phyloP scores from a whole-genome alignment of 2,113 vertebrate genomes.

The Sporophila hypoxantha region DNA sequence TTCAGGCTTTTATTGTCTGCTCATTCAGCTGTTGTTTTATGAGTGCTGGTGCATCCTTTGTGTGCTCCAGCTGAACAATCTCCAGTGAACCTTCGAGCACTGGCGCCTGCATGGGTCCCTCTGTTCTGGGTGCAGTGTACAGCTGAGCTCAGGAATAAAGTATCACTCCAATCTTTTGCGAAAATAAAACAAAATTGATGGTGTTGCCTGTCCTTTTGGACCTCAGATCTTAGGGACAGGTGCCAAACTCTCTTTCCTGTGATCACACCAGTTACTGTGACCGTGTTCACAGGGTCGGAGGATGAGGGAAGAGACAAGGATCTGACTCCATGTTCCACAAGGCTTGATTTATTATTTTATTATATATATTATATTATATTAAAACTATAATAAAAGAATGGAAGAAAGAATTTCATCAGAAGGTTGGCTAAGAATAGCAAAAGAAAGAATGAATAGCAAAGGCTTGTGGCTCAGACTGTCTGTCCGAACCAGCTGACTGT shows the following conservation, averaged over 20 bases:
- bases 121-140: background rate
- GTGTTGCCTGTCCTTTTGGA: background rate
- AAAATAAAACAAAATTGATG: background rate
- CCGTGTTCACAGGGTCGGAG: too few species aligned
- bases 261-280: background rate
- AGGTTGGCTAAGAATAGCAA: too few species aligned
- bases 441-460: too few species aligned
- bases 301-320: too few species aligned
- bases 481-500: too few species aligned
- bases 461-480: too few species aligned
- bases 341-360: too few species aligned
- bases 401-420: too few species aligned
- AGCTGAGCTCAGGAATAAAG: background rate
- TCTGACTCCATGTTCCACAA: too few species aligned
- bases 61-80: constrained; percentile 4
- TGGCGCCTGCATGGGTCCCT: background rate
- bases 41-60: constrained; percentile 36
- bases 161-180: background rate
- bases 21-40: constrained; percentile 68
- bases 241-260: background rate
- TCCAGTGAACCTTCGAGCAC: background rate
- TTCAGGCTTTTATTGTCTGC: constrained; percentile 65
- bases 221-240: background rate
- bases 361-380: too few species aligned
- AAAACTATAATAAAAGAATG: too few species aligned